Conservation (phyloP, 2,888 invertebrate species). For the Acleris holmiana region DNA sequence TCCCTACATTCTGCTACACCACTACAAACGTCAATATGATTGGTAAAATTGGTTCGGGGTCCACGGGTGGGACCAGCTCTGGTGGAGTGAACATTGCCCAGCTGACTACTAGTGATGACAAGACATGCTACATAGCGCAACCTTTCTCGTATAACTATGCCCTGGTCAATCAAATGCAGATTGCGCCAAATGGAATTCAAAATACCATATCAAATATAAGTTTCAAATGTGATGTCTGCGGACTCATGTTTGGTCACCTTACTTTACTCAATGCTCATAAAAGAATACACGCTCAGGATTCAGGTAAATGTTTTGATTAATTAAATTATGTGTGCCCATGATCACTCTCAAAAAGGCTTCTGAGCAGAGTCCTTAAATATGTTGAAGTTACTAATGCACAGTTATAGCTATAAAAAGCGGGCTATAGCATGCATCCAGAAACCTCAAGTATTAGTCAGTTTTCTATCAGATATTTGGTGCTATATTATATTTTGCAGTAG, state of each 20-base stretch:
- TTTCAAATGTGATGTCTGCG: constrained; percentile 95
- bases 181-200: constrained; percentile 87
- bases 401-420: no score
- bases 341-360: not conserved
- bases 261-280: constrained; percentile 94
- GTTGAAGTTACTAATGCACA: no score
- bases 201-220: constrained; percentile 92
- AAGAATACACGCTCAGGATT: constrained; percentile 89
- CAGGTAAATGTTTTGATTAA: constrained; percentile 61
- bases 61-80: constrained; percentile 66
- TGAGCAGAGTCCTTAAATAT: no score
- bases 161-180: constrained; percentile 93
- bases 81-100: constrained; percentile 89
- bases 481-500: no score
- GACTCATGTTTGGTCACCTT: constrained; percentile 93
- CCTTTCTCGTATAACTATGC: constrained; percentile 93
- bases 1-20: constrained; percentile 89
- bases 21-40: constrained; percentile 87
- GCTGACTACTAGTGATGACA: constrained; percentile 86
- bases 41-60: constrained; percentile 83
- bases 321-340: not conserved
- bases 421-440: no score
- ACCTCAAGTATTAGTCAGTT: no score
- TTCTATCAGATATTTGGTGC: no score
- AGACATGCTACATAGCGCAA: constrained; percentile 90